A percentile compares a stretch with the other conserved stretches of the same genome.
Conservation (phyloP, 2,888 invertebrate genomes). For the Mycogona germanica region DNA sequence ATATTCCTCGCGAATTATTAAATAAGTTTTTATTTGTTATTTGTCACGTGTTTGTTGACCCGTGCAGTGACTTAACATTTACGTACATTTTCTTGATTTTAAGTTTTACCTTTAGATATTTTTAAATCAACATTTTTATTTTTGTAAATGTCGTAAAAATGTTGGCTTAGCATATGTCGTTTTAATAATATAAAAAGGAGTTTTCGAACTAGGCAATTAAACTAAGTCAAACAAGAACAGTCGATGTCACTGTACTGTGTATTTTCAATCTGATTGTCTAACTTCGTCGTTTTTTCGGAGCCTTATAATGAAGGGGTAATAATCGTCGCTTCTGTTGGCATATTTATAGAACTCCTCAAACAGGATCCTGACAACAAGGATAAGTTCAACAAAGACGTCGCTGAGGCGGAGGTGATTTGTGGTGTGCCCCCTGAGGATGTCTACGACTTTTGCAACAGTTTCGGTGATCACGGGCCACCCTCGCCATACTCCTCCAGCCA, state of each 20-base stretch:
- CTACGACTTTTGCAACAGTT: not conserved
- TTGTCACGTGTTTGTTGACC: too few species aligned
- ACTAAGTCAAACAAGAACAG: not conserved
- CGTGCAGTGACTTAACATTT: too few species aligned
- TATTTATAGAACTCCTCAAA: conserved; percentile 10
- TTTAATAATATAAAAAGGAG: too few species aligned
- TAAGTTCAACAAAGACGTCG: conserved; percentile 14
- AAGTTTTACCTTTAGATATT: not conserved
- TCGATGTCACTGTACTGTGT: not conserved
- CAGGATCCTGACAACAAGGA: conserved; percentile 8
- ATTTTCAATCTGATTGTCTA: too few species aligned
- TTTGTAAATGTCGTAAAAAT: not conserved
- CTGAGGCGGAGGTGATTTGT: conserved; percentile 7
- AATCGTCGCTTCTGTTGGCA: not conserved
- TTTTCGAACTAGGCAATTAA: too few species aligned
- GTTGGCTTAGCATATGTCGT: too few species aligned
- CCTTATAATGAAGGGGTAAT: not conserved
- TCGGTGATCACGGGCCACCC: not conserved
- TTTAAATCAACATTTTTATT: not conserved
- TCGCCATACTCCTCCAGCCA: conserved; percentile 7
- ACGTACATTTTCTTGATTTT: conserved; percentile 15
- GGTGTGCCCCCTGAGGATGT: conserved; percentile 4
- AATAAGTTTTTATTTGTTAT: too few species aligned
- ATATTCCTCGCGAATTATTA: too few species aligned
- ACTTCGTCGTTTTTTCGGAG: too few species aligned